Evolutionary conservation across 1,140 invertebrate genomes (phyloP), one percentile per base, ranked within the genome.

Genomic region (Ceratosolen solmsi): DNA sequence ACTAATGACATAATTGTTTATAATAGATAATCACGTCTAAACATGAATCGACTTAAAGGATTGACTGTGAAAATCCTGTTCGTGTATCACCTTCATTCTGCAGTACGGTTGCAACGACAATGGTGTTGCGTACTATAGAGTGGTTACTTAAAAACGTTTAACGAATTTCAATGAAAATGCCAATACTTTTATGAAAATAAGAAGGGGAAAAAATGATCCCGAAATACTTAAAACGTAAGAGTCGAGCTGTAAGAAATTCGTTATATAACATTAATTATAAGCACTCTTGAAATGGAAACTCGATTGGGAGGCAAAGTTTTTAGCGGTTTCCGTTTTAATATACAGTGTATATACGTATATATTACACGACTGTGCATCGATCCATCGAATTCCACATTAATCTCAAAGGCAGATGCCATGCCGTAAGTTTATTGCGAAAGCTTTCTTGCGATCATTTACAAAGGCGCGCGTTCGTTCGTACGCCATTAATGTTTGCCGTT

Each of bases 281-380:
- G 36, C 25, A 41, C 9, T 8, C n/a, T 65, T 22, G 41, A 65
- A 49, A 70, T 41, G 22, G 70, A 46, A 38, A 72, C 22, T 72
- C 51, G 36, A 80, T 63, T 33, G 41, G 65, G 56, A 49, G 41
- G 38, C 54, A 51, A n/a, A 17, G 8, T 49, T 80, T 80, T 63
- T 74, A 63, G 63, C 79, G 71, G 49, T 74, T 80, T 80, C 79
- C 79, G 79, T 80, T 73, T 60, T 58, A 13, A 58, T 36, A 38
- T 38, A 15, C 20, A 25, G 5, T 3, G 30, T 22, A 20, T 20
- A 15, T 25, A n/a, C 38, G 13, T 49, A n/a, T 30, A 54, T 38
- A 36, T 49, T 1, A 65, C n/a, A 11, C 36, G 20, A 33, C 2
- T n/a, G 54, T n/a, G 25, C 51, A 51, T 49, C 25, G 36, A 80